Evolutionary conservation across 1,140 invertebrate genomes (phyloP), one percentile per base, ranked within the genome.

Genomic region (Drosophila sturtevanti): DNA sequence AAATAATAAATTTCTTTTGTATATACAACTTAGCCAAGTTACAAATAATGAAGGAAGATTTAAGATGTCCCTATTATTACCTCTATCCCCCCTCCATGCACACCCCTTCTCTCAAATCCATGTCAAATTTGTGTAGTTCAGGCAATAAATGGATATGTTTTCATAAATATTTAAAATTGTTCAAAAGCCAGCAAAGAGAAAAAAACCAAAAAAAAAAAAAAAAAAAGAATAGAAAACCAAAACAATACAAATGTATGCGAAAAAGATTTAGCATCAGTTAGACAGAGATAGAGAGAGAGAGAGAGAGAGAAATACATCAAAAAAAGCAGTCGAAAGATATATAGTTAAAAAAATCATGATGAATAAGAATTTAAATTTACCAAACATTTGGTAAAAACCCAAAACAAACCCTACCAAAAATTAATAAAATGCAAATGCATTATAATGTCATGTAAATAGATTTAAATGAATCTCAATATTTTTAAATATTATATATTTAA

Each of bases 401-500:
- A 44, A 18, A 18, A 7, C 6, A 10, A 48, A 48, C 16, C n/a
- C 11, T 11, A 48, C 16, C 41, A 48, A 48, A 48, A 1, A 9
- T 0, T 3, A 48, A 48, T 21, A 18, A 48, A 48, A 21, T 21
- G 41, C 41, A 21, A 21, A 48, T 48, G 41, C 41, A 48, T 48
- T 48, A 18, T 14, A 44, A 44, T 44, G 41, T 18, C 41, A 44
- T 44, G 41, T 48, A 48, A 48, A 48, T 48, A 48, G 16, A 48
- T 21, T 48, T 48, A 10, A 48, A 48, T 48, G 41, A 18, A 48
- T 48, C 41, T 48, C 16, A 18, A 48, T 48, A 48, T 18, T 48
- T 48, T 48, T 48, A 48, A 48, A 48, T 48, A 48, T 48, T 18
- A 48, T 48, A 48, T 48, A 48, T 48, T 48, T 48, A 48, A 48